Conservation (phyloP, 2,888 invertebrate species). For the Latrodectus hesperus region DNA sequence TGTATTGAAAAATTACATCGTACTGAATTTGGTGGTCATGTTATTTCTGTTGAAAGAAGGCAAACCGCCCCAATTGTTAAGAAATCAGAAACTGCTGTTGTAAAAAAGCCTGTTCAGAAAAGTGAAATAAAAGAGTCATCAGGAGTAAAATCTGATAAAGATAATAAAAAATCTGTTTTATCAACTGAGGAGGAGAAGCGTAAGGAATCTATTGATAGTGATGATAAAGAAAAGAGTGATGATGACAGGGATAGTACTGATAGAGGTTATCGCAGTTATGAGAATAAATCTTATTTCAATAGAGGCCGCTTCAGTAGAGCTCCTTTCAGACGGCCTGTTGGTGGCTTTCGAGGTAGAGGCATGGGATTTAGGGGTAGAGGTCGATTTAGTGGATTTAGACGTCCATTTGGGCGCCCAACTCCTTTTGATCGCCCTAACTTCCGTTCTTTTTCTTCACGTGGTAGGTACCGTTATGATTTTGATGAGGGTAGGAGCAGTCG, state of each 20-base stretch:
- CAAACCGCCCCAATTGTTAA: conserved; percentile 57
- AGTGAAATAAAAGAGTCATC: conserved; percentile 14
- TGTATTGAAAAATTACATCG: conserved; percentile 85
- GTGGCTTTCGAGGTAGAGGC: conserved; percentile 37
- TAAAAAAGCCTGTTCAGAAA: conserved; percentile 23
- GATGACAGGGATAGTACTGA: conserved; percentile 35
- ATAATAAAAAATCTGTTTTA: conserved; percentile 25
- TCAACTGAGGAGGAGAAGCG: conserved; percentile 44
- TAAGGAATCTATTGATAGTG: conserved; percentile 20
- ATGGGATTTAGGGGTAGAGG: conserved; percentile 51
- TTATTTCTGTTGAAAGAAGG: conserved; percentile 89
- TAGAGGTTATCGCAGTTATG: conserved; percentile 43
- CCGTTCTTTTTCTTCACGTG: conserved; percentile 25
- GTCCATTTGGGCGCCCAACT: conserved; percentile 43
- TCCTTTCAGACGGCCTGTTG: conserved; percentile 49
- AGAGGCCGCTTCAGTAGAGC: conserved; percentile 35
- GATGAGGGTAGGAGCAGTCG: conserved; percentile 28
- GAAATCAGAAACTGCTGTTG: conserved; percentile 34
- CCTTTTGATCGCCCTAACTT: conserved; percentile 45
- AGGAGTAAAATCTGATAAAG: conserved; percentile 25
- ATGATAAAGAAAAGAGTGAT: conserved; percentile 43
- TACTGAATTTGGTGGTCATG: conserved; percentile 94
- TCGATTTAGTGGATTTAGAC: conserved; percentile 43
- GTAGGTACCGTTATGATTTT: conserved; percentile 33
- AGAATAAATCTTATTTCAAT: conserved; percentile 36